These are phyloP conservation scores for Xylota sylvarum DNA, from an alignment of 2,888 invertebrate species.

Conservation along the genomic window DNA sequence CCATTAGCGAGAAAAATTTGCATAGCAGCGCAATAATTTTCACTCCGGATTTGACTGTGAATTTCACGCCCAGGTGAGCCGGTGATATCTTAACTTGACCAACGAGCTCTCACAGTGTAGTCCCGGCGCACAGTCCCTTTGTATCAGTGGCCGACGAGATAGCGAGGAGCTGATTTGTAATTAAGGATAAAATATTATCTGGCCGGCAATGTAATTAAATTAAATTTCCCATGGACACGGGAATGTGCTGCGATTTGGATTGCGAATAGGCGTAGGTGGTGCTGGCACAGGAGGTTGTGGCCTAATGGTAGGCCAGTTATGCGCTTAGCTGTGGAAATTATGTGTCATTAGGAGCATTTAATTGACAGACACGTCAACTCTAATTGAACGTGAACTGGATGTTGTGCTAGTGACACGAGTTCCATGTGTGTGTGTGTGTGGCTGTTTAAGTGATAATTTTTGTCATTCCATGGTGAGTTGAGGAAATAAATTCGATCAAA, in stretches of 20 bases:
- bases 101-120: constrained; percentile 4
- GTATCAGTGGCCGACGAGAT: constrained; percentile 34
- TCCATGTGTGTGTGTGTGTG: constrained; percentile 24
- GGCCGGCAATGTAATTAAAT: constrained; percentile 72
- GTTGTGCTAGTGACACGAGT: constrained; percentile 29
- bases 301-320: constrained; percentile 40
- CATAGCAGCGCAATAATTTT: constrained; percentile 69
- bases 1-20: constrained; percentile 69
- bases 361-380: constrained; percentile 67
- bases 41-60: constrained; percentile 58
- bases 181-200: constrained; percentile 76
- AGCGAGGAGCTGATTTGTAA: constrained; percentile 73
- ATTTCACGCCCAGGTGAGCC: constrained; percentile 72
- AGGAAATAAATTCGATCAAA: constrained; percentile 13
- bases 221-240: constrained; percentile 62
- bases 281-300: constrained; percentile 6
- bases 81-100: constrained; percentile 73
- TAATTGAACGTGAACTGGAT: constrained; percentile 49
- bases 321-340: constrained; percentile 55
- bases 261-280: constrained; percentile 58
- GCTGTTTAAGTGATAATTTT: constrained; percentile 49
- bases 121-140: constrained; percentile 13
- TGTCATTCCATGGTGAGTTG: constrained; percentile 33
- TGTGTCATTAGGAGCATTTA: constrained; percentile 71
- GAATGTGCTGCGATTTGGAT: constrained; percentile 58